Evolutionary conservation across 2,888 invertebrate species (phyloP).

Genomic region (Eupithecia tripunctaria): DNA sequence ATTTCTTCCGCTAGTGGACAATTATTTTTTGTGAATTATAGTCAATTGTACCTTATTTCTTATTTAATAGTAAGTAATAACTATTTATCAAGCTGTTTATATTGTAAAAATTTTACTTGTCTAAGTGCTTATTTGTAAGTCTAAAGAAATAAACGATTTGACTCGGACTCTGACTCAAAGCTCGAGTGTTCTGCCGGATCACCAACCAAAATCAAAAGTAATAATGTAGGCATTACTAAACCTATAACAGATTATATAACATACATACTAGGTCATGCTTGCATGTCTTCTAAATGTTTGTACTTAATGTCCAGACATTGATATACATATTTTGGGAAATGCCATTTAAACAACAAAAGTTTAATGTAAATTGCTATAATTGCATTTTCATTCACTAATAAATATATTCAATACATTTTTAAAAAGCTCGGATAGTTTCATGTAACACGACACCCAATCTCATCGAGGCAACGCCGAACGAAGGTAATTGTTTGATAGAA

Average conservation of each 20-base stretch:
- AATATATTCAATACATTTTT: background rate
- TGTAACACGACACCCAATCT: slow-evolving; percentile 42
- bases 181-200: background rate
- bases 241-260: background rate
- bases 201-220: background rate
- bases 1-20: no score
- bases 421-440: slow-evolving; percentile 21
- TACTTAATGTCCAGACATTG: background rate
- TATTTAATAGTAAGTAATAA: no score
- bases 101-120: no score
- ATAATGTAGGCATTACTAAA: no score
- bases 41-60: no score
- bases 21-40: no score
- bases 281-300: no score
- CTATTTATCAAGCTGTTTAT: no score
- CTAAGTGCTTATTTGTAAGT: no score
- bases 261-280: no score
- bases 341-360: background rate
- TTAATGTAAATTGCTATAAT: background rate
- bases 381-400: background rate
- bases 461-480: slow-evolving; percentile 47
- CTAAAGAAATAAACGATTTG: no score
- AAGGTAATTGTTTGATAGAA: slow-evolving; percentile 64
- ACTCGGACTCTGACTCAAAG: no score
- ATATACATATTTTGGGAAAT: background rate